Evolutionary conservation across 2,888 invertebrate genomes (phyloP), one percentile per base, ranked within the genome.

Genomic region (Nycteola revayana): DNA sequence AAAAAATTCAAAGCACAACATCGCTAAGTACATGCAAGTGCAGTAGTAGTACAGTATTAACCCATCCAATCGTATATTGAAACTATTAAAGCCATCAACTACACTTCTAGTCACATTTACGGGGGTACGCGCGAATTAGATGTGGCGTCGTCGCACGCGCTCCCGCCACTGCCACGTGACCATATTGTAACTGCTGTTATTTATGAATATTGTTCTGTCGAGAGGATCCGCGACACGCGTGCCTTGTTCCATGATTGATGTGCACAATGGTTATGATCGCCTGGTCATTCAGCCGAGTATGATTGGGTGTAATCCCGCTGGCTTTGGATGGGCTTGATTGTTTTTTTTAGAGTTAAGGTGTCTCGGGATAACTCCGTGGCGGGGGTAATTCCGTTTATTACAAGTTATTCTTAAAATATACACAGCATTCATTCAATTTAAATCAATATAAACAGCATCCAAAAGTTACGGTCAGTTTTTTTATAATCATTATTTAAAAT

Each of bases 201-300:
- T 87, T 87, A 87, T 87, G 87, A 81, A 85, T 83, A 86, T 84
- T 75, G 82, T 81, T 75, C 67, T 61, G 63, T 54, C 56, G 54
- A 57, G 55, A 63, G 66, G 65, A 76, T 75, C 71, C 69, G 31
- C 42, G 74, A 42, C 81, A 77, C 81, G 81, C 63, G 79, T 36
- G 49, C 54, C 28, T 33, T 60, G 48, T 48, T 62, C 65, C 57
- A 53, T 59, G 64, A 64, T 60, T 56, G 52, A 68, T 69, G 69
- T 64, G 49, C 57, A 74, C 73, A 72, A 42, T 63, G 66, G 68
- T 75, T 75, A 71, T 66, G 66, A 63, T 65, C 67, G 66, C 57
- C 65, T 66, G 51, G 41, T 51, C 51, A 58, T 51, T 56, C 45
- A 27, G 41, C 37, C 28, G 42, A 40, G 29, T 36, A 58, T 56